Percentiles rank a stretch among this genome's conserved stretches.
Conservation (phyloP, 2,888 invertebrate species). For the Matsumyia berberina region DNA sequence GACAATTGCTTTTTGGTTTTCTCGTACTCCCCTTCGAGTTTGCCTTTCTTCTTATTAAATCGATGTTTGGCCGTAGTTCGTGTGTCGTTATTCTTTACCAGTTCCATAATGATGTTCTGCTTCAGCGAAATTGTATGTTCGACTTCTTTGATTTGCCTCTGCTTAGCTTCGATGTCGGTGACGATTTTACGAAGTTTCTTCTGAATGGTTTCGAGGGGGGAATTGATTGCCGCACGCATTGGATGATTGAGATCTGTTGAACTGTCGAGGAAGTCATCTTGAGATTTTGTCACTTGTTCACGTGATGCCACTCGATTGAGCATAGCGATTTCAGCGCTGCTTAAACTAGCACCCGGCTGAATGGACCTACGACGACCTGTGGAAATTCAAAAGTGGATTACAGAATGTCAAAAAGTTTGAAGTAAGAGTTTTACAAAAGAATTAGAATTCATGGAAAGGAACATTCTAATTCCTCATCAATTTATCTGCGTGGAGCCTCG, state of each 20-base stretch:
- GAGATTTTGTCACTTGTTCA: slow-evolving; percentile 79
- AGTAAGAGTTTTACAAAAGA: background rate
- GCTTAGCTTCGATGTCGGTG: slow-evolving; percentile 87
- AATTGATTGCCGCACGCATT: slow-evolving; percentile 79
- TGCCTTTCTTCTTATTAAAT: slow-evolving; percentile 87
- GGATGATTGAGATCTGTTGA: slow-evolving; percentile 79
- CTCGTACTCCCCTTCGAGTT: slow-evolving; percentile 87
- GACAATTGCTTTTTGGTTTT: slow-evolving; percentile 86
- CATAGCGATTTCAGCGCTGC: slow-evolving; percentile 86
- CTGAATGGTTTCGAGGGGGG: slow-evolving; percentile 81
- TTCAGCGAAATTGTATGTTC: slow-evolving; percentile 89
- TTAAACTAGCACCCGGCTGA: slow-evolving; percentile 87
- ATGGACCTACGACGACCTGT: slow-evolving; percentile 86
- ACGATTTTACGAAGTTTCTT: slow-evolving; percentile 82
- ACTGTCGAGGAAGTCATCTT: slow-evolving; percentile 81
- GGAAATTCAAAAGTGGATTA: background rate
- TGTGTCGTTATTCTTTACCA: slow-evolving; percentile 86
- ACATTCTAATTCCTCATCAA: too few relatives aligned
- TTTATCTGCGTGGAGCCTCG: too few relatives aligned
- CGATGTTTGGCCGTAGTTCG: slow-evolving; percentile 86
- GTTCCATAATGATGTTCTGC: slow-evolving; percentile 90
- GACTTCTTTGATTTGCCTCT: slow-evolving; percentile 89
- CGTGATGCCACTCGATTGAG: slow-evolving; percentile 86
- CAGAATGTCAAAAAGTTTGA: background rate
- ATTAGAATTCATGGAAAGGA: too few relatives aligned